Evolutionary conservation across 2,888 invertebrate species (phyloP).

Genomic region (Drosophila nr. perissopoda): DNA sequence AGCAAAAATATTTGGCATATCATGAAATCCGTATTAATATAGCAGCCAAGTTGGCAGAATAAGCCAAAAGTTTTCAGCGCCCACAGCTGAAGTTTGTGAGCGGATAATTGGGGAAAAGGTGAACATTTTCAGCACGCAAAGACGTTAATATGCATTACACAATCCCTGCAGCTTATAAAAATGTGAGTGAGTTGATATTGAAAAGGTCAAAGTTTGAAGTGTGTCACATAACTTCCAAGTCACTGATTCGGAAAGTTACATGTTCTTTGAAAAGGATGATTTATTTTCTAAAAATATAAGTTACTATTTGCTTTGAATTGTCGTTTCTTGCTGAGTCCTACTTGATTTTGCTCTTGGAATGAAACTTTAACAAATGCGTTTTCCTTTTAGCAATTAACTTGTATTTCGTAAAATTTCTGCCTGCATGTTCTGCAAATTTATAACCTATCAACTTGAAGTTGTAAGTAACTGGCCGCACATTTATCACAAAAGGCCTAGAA

Average conservation of each 20-base stretch:
- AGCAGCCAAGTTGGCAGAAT: conserved; percentile 12
- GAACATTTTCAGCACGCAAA: conserved; percentile 17
- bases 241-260: conserved; percentile 4
- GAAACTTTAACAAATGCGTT: conserved; percentile 7
- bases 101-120: conserved; percentile 14
- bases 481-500: conserved; percentile 53
- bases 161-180: conserved; percentile 4
- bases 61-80: conserved; percentile 6
- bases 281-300: neutral
- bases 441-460: conserved; percentile 44
- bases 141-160: conserved; percentile 19
- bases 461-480: conserved; percentile 36
- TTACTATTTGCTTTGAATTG: neutral
- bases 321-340: too few relatives aligned
- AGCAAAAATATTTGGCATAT: conserved; percentile 55
- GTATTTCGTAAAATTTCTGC: conserved; percentile 11
- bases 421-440: conserved; percentile 37
- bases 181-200: neutral
- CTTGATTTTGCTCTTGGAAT: neutral
- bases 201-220: conserved; percentile 2
- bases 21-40: conserved; percentile 47
- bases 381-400: conserved; percentile 13
- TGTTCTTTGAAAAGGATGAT: neutral
- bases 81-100: conserved; percentile 22
- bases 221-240: neutral